Evolutionary conservation across 2,113 vertebrate genomes (phyloP), one percentile per base, ranked within the genome.

Genomic region (Plecotus auritus): DNA sequence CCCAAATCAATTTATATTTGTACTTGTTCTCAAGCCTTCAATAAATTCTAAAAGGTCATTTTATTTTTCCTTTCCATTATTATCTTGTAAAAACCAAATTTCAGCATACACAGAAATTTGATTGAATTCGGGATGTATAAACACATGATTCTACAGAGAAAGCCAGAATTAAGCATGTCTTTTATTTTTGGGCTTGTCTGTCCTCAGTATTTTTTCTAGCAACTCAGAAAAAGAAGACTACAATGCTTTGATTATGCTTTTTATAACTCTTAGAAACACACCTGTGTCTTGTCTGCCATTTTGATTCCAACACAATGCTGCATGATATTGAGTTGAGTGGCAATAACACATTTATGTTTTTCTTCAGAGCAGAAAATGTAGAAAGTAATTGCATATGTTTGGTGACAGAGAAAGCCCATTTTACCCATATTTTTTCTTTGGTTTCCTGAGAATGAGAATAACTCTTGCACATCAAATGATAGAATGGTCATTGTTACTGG

Each of bases 41-140:
- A n/a, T 61, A 93, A 78, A 88, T 56, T 83, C 30, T 85, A 51
- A 77, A 94, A 92, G 67, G 4, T 66, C 37, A 49, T 54, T 91
- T 93, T 47, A 56, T 78, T 86, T 95, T 95, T 56, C 61, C 12
- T 86, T 61, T 93, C 23, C 40, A 23, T 83, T 82, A 59, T 91
- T 94, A 61, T n/a, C 45, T 86, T 91, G 23, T 70, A 73, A 96
- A 87, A 89, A 18, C 20, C 47, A 89, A 83, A 10, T 74, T 74
- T 13, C 11, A 56, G 23, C 0, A 66, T 66, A 54, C 9, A 78
- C 4, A 90, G 77, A 80, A 45, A 54, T n/a, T 13, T 78, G 86
- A 64, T 78, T 47, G 51, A 67, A 30, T 91, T 89, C 66, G 22
- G 17, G 0, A 49, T 26, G 26, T 73, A 64, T 37, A 83, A 92